phyloP scores from a whole-genome alignment of 2,797 vertebrate species.

The Bucorvus abyssinicus region DNA sequence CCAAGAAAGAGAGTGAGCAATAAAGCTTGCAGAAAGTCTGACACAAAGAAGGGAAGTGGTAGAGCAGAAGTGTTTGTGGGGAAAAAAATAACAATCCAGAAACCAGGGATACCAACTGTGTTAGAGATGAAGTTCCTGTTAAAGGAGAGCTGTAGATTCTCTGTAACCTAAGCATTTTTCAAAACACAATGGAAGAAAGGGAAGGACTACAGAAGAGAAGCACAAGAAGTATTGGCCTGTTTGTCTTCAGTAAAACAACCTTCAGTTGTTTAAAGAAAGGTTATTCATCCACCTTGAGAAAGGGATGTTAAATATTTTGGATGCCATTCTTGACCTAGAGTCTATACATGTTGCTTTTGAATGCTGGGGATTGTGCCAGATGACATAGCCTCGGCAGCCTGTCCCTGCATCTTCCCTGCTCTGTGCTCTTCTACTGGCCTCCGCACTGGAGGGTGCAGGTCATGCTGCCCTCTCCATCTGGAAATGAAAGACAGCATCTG shows the following conservation, averaged over 20 bases:
- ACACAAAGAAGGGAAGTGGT: accelerated
- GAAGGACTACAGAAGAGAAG: neutral
- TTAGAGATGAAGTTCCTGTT: neutral
- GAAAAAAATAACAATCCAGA: neutral
- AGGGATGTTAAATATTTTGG: neutral
- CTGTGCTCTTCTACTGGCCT: neutral
- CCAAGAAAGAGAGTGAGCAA: neutral
- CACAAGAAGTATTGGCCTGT: neutral
- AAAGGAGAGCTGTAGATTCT: neutral
- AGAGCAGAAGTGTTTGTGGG: neutral
- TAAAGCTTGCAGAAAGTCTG: neutral
- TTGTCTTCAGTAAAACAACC: neutral
- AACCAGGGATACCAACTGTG: neutral
- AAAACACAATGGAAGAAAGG: neutral
- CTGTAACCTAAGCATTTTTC: neutral
- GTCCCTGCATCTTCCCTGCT: neutral
- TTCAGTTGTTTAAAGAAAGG: neutral
- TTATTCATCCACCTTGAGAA: neutral
- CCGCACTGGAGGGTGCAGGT: neutral
- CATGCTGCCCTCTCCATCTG: neutral
- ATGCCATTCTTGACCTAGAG: neutral
- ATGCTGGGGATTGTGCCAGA: neutral
- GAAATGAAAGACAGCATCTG: neutral
- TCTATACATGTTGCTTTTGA: neutral
- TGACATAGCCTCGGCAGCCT: accelerated